phyloP scores from a whole-genome alignment of 2,113 vertebrate species.

The Elephas maximus region DNA sequence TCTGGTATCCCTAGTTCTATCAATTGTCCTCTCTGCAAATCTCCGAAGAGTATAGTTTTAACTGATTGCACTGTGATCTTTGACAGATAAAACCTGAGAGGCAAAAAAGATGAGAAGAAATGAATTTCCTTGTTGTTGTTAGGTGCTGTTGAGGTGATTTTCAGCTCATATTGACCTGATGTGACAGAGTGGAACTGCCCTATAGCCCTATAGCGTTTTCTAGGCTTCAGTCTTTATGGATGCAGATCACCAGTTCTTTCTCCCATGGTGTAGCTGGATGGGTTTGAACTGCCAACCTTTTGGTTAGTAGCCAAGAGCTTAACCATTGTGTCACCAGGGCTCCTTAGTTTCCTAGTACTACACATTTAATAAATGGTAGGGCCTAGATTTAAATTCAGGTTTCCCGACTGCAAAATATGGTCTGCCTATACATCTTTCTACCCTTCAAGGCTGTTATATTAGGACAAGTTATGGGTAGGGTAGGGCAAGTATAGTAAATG shows the following conservation, averaged over 20 bases:
- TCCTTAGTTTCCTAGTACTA: background rate
- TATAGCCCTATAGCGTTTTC: background rate
- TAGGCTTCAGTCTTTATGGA: no score
- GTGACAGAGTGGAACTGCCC: background rate
- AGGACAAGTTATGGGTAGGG: background rate
- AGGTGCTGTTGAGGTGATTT: background rate
- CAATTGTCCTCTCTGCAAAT: background rate
- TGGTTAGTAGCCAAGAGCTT: background rate
- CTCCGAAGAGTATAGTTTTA: background rate
- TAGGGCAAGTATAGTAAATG: background rate
- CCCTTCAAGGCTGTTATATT: background rate
- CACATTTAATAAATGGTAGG: background rate
- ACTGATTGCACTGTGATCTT: background rate
- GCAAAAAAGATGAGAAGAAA: background rate
- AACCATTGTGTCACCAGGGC: background rate
- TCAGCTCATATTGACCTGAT: background rate
- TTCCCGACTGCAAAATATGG: background rate
- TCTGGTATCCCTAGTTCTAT: background rate
- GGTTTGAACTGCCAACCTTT: background rate
- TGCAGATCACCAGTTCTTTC: background rate
- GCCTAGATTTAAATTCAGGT: background rate
- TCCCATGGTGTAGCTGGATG: background rate
- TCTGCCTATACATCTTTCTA: background rate
- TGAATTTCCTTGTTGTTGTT: background rate
- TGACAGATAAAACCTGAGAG: background rate